Evolutionary conservation across 2,113 vertebrate genomes (phyloP), one percentile per base, ranked within the genome.

Genomic region (Albula goreensis): DNA sequence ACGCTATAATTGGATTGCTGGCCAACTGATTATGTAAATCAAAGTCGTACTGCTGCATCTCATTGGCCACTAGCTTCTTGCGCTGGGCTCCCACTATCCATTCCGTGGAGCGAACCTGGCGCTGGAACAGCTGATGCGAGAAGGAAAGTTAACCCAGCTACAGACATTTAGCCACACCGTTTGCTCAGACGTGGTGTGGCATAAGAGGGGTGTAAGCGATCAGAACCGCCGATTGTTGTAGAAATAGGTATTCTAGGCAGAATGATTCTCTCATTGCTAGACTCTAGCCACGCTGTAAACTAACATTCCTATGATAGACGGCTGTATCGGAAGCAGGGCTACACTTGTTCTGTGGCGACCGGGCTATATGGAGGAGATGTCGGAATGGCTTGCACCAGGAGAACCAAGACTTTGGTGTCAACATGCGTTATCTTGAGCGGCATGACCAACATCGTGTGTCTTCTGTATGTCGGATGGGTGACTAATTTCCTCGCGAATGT

Each of bases 361-460:
- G 92, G 93, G 91, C 96, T 97, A 93, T 93, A 97, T 97, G 98
- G 97, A 98, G 97, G 2, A 95, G 94, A 96, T 95, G 93, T 95
- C 94, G 98, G 97, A 88, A 99, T 99, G 98, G 97, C 97, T 95
- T 99, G 97, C 95, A 97, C 97, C 94, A 98, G 98, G 96, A 99
- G 98, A 96, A 98, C 97, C 95, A 99, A 99, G 98, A 98, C 98
- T 97, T 97, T 99, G 94, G 97, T 99, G 95, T 99, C 97, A 93
- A 98, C 98, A 93, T 99, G 98, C 94, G 98, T 99, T 92, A 99
- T 99, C 93, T 94, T 99, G 94, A 99, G 98, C 91, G 98, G 98
- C 90, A 97, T 99, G 97, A 99, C 97, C 96, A 99, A 99, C 93
- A 97, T 99, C 87, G 96, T 98, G 85, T 99, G 98, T 92, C 94